Conservation (phyloP, 2,888 invertebrate genomes). For the Apamea anceps region DNA sequence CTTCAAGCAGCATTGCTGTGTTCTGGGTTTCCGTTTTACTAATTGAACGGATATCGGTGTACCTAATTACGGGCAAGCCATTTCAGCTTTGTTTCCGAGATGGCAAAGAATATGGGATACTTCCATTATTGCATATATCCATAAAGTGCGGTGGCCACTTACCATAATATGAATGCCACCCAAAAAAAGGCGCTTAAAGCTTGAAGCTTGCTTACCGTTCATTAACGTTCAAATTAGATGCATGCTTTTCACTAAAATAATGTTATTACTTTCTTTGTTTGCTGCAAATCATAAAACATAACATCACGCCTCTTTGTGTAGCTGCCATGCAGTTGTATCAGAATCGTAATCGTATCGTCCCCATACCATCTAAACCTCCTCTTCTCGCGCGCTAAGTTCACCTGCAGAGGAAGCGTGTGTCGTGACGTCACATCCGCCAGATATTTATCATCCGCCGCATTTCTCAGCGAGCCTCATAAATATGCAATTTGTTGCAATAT, state of each 20-base stretch:
- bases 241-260: no score
- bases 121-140: no score
- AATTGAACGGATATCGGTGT: no score
- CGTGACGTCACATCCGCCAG: constrained; percentile 69
- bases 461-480: constrained; percentile 65
- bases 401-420: constrained; percentile 62
- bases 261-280: no score
- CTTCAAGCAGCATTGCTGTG: no score
- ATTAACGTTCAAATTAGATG: no score
- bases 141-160: no score
- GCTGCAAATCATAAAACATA: neutral
- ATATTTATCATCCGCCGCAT: constrained; percentile 70
- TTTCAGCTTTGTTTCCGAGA: neutral
- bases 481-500: constrained; percentile 70
- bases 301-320: neutral
- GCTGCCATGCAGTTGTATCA: neutral
- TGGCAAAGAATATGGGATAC: no score
- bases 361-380: constrained; percentile 32
- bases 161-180: no score
- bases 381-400: constrained; percentile 54
- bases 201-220: no score
- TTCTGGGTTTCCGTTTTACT: no score
- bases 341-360: constrained; percentile 27
- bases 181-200: no score
- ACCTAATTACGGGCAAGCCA: neutral